Percentiles rank a stretch among this genome's conserved stretches.
These are phyloP conservation scores for Rhingia campestris DNA, from an alignment of 2,888 invertebrate genomes.

Conservation along the genomic window DNA sequence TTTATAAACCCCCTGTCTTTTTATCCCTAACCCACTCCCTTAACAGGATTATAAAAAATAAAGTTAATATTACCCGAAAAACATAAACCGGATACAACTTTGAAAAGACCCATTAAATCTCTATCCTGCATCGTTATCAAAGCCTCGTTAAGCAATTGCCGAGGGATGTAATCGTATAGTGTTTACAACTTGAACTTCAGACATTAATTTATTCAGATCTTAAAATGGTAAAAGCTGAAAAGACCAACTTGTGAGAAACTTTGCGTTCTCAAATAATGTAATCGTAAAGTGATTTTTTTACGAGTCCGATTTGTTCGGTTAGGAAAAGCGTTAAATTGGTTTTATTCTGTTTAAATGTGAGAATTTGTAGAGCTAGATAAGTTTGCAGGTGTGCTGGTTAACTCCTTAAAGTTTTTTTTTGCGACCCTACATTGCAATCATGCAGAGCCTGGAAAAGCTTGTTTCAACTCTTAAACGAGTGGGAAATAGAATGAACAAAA, in stretches of 20 bases:
- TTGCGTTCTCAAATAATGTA: neutral
- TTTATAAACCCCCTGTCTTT: neutral
- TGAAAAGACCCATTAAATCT: conserved; percentile 33
- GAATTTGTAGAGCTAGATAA: no score
- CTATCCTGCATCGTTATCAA: conserved; percentile 26
- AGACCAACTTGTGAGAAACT: neutral
- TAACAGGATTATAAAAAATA: neutral
- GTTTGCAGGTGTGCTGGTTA: no score
- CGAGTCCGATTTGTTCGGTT: no score
- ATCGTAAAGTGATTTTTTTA: no score
- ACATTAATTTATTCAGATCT: conserved; percentile 13
- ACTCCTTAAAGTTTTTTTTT: no score
- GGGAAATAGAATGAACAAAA: no score
- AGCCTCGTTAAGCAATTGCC: conserved; percentile 44
- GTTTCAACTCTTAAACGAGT: no score
- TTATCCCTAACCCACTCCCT: neutral
- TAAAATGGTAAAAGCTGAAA: neutral
- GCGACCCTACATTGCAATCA: no score
- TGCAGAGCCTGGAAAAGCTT: no score
- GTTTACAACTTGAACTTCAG: conserved; percentile 15
- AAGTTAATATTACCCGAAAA: conserved; percentile 1
- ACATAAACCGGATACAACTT: conserved; percentile 28
- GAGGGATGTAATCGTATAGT: conserved; percentile 36
- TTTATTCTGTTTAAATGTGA: no score
- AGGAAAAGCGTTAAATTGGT: no score